These are phyloP conservation scores for Danaus plexippus DNA, from an alignment of 1,140 invertebrate species.

Conservation along the genomic window DNA sequence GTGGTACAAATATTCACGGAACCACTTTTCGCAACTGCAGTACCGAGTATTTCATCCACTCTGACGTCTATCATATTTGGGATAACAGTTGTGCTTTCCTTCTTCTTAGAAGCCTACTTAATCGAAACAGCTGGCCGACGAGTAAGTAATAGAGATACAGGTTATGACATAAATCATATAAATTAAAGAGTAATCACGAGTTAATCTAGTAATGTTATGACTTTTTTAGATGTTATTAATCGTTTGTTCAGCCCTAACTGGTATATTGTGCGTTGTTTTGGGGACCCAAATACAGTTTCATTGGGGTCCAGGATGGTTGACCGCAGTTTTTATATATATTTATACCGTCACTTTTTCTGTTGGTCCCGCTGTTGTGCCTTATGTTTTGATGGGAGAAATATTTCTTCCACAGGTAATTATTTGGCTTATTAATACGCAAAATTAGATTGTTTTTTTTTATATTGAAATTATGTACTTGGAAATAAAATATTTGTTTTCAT, in stretches of 20 bases:
- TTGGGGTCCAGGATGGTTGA: conserved; percentile 38
- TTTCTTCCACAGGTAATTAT: conserved; percentile 45
- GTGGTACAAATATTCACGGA: conserved; percentile 40
- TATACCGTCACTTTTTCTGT: conserved; percentile 28
- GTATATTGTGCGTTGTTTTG: conserved; percentile 29
- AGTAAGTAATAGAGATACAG: conserved; percentile 17
- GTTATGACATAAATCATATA: too few species aligned
- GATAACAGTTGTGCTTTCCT: conserved; percentile 22
- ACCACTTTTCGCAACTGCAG: conserved; percentile 32
- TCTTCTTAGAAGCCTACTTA: conserved; percentile 28
- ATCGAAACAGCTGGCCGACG: conserved; percentile 34
- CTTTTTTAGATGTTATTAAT: conserved; percentile 37
- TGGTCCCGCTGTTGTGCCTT: conserved; percentile 41
- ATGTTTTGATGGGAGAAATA: conserved; percentile 35
- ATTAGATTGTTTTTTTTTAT: too few species aligned
- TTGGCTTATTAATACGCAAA: background rate
- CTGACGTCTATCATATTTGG: conserved; percentile 32
- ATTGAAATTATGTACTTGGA: too few species aligned
- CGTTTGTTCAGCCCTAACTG: conserved; percentile 27
- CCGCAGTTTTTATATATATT: conserved; percentile 29
- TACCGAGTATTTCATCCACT: conserved; percentile 31
- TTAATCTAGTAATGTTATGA: background rate
- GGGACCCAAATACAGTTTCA: conserved; percentile 35
- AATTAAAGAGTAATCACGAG: too few species aligned
- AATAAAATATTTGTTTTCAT: too few species aligned